These are phyloP conservation scores for Dynastes tityus DNA, from an alignment of 2,888 invertebrate genomes.

Conservation along the genomic window DNA sequence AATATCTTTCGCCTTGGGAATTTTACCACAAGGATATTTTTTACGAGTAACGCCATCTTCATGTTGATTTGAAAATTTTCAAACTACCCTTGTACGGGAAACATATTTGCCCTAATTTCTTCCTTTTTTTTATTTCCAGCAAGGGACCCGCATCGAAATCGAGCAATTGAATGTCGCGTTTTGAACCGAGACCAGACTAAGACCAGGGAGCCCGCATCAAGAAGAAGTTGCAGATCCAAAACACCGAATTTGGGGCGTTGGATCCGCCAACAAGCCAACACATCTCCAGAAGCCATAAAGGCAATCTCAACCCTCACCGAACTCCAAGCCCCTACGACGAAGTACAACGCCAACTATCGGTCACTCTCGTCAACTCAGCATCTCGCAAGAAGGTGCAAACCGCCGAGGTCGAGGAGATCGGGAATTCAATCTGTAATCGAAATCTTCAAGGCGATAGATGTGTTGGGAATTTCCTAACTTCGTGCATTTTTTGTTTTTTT, in stretches of 20 bases:
- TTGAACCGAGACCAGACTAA: slow-evolving; percentile 97
- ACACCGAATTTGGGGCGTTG: slow-evolving; percentile 96
- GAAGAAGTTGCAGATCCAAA: slow-evolving; percentile 99
- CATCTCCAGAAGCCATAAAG: slow-evolving; percentile 98
- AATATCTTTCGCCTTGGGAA: no score
- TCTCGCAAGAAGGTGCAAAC: slow-evolving; percentile 94
- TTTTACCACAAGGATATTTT: no score
- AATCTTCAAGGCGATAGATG: neutral
- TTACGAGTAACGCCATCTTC: no score
- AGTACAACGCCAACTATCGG: slow-evolving; percentile 95
- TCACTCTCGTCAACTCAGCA: slow-evolving; percentile 93
- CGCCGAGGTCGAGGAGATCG: slow-evolving; percentile 96
- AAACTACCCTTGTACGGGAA: no score
- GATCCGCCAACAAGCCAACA: slow-evolving; percentile 98
- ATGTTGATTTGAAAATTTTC: no score
- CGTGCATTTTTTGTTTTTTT: neutral
- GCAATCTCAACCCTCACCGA: slow-evolving; percentile 92
- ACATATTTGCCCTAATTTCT: no score
- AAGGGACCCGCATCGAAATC: slow-evolving; percentile 98
- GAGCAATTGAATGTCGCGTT: slow-evolving; percentile 95
- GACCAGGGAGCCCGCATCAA: slow-evolving; percentile 96
- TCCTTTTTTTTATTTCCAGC: slow-evolving; percentile 72
- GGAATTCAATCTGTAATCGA: slow-evolving; percentile 83
- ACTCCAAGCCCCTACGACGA: slow-evolving; percentile 96
- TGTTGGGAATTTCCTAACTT: neutral